Evolutionary conservation across 2,797 vertebrate species (phyloP), one percentile per base, ranked within the genome.

Genomic region (Hemibagrus guttatus): DNA sequence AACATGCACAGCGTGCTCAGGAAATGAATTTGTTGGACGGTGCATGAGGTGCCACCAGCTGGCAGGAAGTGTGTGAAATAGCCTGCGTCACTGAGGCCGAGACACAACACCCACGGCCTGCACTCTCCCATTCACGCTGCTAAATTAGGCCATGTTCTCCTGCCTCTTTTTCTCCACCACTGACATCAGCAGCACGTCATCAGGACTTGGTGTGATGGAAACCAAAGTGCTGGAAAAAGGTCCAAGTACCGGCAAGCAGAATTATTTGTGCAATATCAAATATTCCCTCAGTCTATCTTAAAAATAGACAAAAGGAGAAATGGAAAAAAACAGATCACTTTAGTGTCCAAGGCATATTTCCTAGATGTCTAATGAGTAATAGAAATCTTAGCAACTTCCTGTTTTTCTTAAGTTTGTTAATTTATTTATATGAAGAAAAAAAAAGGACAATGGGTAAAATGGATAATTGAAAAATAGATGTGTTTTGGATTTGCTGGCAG

Each of bases 41-140:
- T 91, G 89, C 87, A 81, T 89, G 87, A 59, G 83, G 86, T 91
- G 92, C 86, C 90, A 93, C 94, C 95, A 95, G 95, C 95, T 95
- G 94, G 93, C 94, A 95, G 95, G 94, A 95, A 94, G 93, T 95
- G 93, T 94, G 92, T 93, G 94, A 93, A 95, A 92, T 91, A 91
- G 93, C 91, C 87, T 95, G 93, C 95, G 94, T 96, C 95, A 96
- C 92, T 87, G 68, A 93, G 91, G 92, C 93, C 94, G 90, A 93
- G 91, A 90, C 91, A 87, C 87, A 92, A 89, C 91, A 90, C 90
- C 80, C 88, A 91, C 91, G 86, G 91, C 90, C 89, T 87, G 89
- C 87, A 74, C 92, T 88, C 68, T 89, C 91, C 80, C 92, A 90
- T 74, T 91, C 91, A 88, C 42, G 31, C 68, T 87, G 66, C 80